Base-by-base conservation (phyloP, 2,113 vertebrate genomes). In the Sinocyclocheilus maitianheensis region DNA sequence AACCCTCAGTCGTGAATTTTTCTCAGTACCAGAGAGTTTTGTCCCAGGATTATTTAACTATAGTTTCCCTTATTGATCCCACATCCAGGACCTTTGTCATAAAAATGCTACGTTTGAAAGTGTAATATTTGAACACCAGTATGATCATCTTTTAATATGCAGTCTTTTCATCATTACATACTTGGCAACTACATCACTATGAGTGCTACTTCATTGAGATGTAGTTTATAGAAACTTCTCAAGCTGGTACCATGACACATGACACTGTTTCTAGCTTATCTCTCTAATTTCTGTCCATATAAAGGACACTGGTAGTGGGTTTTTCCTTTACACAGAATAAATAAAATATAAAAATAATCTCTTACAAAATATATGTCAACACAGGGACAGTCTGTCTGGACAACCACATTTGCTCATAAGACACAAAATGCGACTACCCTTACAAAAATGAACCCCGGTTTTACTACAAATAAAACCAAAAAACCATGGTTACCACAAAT, bases 341-440 rank as follows among this genome's bases (percentile, higher is more conserved):
- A 97, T 96, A 97, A 96, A 96, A 96, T 92, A 98, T 96, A 99
- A 99, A 99, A 98, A 98, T 98, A 98, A 96, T 97, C 95, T 98
- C 93, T 97, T 95, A 96, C 93, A 97, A 97, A 98, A 97, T 97
- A 98, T 95, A 97, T 93, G 92, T 94, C 92, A 94, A 94, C 93
- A 93, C 90, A 91, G 91, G 93, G 91, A 92, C 93, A 94, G 90
- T 90, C 93, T 94, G 93, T 94, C 93, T 94, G 94, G 94, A 91
- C 91, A 92, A 91, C 91, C 90, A 89, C 89, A 87, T 87, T 94
- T 89, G 86, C 87, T 88, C 77, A 81, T 88, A 86, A 92, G 91
- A 89, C 90, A 89, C 2, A 72, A 90, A 90, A 88, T 74, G n/a
- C 37, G 89, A 84, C 86, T 46, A 43, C 43, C 43, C 43, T 43